Conservation (phyloP, 1,140 invertebrate genomes). For the Saccostrea cuccullata region DNA sequence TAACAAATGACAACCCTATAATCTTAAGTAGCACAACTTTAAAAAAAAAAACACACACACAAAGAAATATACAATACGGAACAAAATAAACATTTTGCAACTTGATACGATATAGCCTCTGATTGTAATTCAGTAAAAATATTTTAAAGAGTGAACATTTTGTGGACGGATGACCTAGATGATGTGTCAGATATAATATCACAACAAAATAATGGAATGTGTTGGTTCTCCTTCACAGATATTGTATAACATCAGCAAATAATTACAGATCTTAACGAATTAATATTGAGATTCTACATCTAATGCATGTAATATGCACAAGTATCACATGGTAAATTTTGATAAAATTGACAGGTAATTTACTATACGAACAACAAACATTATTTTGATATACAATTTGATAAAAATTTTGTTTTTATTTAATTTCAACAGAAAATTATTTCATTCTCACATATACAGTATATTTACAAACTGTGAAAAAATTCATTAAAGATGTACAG, state of each 20-base stretch:
- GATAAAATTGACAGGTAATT: background rate
- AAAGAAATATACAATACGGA: background rate
- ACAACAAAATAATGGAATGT: conserved; percentile 23
- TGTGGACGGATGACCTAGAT: background rate
- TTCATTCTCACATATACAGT: background rate
- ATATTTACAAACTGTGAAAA: background rate
- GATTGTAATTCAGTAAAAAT: background rate
- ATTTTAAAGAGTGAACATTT: background rate
- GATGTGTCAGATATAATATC: conserved; percentile 18
- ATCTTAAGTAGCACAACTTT: background rate
- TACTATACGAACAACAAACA: conserved; percentile 34
- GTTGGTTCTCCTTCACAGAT: background rate
- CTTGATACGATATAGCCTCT: background rate
- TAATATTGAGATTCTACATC: conserved; percentile 22
- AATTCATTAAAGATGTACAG: background rate
- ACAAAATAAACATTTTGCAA: background rate
- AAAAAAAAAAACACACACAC: conserved; percentile 1
- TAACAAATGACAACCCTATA: background rate
- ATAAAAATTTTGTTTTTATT: background rate
- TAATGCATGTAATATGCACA: conserved; percentile 1
- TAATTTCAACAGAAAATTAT: background rate
- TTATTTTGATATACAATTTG: conserved; percentile 33
- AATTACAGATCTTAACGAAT: background rate
- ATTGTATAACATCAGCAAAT: background rate
- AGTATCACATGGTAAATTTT: background rate